phyloP scores from a whole-genome alignment of 2,888 invertebrate genomes.

The Drosophila yooni region DNA sequence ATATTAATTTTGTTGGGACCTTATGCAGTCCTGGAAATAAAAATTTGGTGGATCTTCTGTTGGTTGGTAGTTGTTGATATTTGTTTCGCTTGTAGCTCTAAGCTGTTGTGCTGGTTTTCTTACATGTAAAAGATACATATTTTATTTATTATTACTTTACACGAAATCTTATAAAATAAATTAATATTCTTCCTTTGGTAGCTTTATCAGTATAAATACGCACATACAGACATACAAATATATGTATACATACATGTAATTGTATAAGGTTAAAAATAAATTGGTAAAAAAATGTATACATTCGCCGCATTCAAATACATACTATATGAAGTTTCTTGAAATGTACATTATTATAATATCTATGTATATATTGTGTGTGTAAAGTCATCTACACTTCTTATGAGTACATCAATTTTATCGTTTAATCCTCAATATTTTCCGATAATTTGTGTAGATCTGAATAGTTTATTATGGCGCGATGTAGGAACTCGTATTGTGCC shows the following conservation, averaged over 20 bases:
- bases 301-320: slow-evolving; percentile 57
- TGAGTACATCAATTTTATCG: slow-evolving; percentile 40
- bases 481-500: slow-evolving; percentile 97
- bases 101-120: slow-evolving; percentile 33
- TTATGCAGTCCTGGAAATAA: slow-evolving; percentile 3
- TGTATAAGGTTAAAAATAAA: slow-evolving; percentile 73
- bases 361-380: slow-evolving; percentile 51
- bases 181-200: slow-evolving; percentile 75
- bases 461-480: slow-evolving; percentile 95
- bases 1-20: slow-evolving; percentile 2
- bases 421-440: slow-evolving; percentile 70
- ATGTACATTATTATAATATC: slow-evolving; percentile 67
- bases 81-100: slow-evolving; percentile 30
- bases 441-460: slow-evolving; percentile 92
- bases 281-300: slow-evolving; percentile 70
- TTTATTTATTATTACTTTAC: slow-evolving; percentile 72
- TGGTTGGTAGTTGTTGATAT: slow-evolving; percentile 30
- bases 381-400: slow-evolving; percentile 46
- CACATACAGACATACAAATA: slow-evolving; percentile 74
- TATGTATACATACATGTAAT: slow-evolving; percentile 62
- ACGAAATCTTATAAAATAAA: slow-evolving; percentile 78
- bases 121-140: slow-evolving; percentile 64
- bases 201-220: slow-evolving; percentile 73
- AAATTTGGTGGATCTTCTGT: slow-evolving; percentile 7
- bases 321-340: slow-evolving; percentile 57